Evolutionary conservation across 2,888 invertebrate genomes (phyloP).

Genomic region (Megamerina dolium): DNA sequence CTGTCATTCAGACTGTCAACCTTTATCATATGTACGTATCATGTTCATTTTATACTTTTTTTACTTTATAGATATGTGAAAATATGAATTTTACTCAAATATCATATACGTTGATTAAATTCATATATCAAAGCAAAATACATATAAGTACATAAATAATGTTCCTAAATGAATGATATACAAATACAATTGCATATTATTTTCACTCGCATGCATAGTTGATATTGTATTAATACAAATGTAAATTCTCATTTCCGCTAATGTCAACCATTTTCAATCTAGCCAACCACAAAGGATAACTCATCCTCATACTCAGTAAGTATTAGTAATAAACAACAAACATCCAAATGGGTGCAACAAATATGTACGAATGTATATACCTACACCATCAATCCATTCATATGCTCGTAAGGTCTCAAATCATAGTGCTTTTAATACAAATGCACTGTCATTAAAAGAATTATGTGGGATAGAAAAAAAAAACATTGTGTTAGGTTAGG

Average conservation of each 20-base stretch:
- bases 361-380: neutral
- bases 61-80: too few species aligned
- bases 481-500: too few species aligned
- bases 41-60: too few species aligned
- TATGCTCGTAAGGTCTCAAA: neutral
- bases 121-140: too few species aligned
- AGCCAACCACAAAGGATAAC: slow-evolving; percentile 2
- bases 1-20: too few species aligned
- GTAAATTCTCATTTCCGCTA: slow-evolving; percentile 15
- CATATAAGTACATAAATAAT: too few species aligned
- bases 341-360: neutral
- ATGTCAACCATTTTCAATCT: slow-evolving; percentile 12
- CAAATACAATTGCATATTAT: too few species aligned
- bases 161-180: too few species aligned
- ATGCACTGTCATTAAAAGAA: slow-evolving; percentile 6
- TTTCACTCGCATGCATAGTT: too few species aligned
- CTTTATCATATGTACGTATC: too few species aligned
- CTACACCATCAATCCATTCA: neutral
- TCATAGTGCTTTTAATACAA: neutral
- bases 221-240: slow-evolving; percentile 10
- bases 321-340: neutral
- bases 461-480: neutral
- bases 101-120: too few species aligned
- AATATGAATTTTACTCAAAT: too few species aligned
- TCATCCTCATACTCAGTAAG: slow-evolving; percentile 1